phyloP scores from a whole-genome alignment of 2,113 vertebrate species.

The Eretmochelys imbricata region DNA sequence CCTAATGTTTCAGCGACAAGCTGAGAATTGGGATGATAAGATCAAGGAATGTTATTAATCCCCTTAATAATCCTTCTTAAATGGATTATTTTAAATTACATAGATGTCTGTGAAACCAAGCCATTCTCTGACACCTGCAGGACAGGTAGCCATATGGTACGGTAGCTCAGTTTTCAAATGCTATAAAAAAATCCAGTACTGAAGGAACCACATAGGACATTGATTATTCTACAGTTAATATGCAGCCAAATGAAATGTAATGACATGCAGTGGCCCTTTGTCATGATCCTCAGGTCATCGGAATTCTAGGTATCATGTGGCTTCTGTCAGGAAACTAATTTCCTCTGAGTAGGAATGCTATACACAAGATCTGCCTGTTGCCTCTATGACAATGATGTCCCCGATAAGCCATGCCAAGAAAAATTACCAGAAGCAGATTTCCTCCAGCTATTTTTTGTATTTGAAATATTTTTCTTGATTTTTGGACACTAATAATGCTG shows the following conservation, averaged over 20 bases:
- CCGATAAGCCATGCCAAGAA: background rate
- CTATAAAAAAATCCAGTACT: background rate
- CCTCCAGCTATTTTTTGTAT: background rate
- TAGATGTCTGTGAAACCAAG: slow-evolving; percentile 1
- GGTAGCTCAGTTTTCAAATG: background rate
- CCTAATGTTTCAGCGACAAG: background rate
- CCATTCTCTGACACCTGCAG: background rate
- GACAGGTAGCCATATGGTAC: background rate
- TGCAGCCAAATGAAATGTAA: background rate
- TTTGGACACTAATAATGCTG: background rate
- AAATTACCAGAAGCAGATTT: slow-evolving; percentile 16
- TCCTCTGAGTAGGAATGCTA: background rate
- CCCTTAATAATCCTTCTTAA: slow-evolving; percentile 11
- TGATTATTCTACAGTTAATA: background rate
- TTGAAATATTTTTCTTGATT: slow-evolving; percentile 22
- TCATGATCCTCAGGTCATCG: background rate
- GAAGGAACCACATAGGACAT: background rate
- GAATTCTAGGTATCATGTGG: background rate
- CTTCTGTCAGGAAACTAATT: background rate
- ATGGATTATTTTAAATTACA: slow-evolving; percentile 15
- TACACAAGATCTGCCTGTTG: background rate
- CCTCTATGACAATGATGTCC: background rate
- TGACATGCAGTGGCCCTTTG: background rate
- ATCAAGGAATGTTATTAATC: slow-evolving; percentile 18
- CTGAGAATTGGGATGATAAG: slow-evolving; percentile 29